phyloP scores from a whole-genome alignment of 2,113 vertebrate genomes.

The Nibea albiflora region DNA sequence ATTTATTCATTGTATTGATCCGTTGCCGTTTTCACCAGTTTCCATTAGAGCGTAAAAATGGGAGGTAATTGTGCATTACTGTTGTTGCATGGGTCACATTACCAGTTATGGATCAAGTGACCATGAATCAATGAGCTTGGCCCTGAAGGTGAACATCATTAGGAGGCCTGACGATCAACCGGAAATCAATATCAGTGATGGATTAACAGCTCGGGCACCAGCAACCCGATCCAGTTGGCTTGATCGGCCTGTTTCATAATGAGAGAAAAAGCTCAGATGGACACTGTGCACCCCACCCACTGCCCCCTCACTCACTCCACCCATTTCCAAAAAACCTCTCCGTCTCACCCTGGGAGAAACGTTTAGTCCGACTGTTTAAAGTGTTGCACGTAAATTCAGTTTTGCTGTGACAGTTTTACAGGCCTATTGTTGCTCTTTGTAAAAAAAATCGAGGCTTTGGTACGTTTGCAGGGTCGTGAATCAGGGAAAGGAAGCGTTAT shows the following conservation, averaged over 20 bases:
- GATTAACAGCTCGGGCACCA: conserved; percentile 53
- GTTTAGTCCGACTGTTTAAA: conserved; percentile 57
- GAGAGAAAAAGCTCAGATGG: conserved; percentile 23
- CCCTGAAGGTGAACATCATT: conserved; percentile 77
- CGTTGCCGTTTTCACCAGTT: conserved; percentile 20
- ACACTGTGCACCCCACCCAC: conserved; percentile 10
- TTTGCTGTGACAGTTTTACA: conserved; percentile 76
- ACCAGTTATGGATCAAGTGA: conserved; percentile 71
- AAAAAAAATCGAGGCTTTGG: conserved; percentile 60
- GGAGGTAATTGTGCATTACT: conserved; percentile 56
- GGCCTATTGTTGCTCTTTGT: conserved; percentile 77
- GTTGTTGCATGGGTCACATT: conserved; percentile 68
- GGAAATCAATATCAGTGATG: conserved; percentile 72
- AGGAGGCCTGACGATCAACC: conserved; percentile 60
- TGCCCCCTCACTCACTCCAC: not conserved
- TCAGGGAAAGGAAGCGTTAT: conserved; percentile 68
- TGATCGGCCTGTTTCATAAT: not conserved
- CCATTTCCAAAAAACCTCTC: conserved; percentile 33
- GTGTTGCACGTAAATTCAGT: conserved; percentile 71
- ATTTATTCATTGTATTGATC: conserved; percentile 63
- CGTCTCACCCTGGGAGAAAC: conserved; percentile 49
- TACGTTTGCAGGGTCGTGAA: conserved; percentile 70
- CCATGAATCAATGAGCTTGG: conserved; percentile 62
- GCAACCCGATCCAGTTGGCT: conserved; percentile 35
- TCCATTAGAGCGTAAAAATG: conserved; percentile 55